Base-by-base conservation (phyloP, 2,797 vertebrate genomes). In the Ceyx erithaca region DNA sequence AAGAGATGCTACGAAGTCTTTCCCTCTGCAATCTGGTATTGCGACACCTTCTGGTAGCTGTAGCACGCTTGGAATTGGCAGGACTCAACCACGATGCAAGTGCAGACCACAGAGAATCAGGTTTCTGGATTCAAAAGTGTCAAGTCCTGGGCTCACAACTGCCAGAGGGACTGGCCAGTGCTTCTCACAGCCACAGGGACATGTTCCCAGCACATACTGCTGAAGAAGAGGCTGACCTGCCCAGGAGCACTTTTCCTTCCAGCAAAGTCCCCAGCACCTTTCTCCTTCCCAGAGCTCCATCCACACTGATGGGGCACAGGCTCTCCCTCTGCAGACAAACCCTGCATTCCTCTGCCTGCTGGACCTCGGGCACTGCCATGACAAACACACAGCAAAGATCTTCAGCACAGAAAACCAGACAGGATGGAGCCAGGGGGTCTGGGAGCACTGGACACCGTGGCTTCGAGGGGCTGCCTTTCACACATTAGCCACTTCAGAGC, bases 281-380 rank as follows among this genome's bases (percentile, higher is more conserved):
- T 40, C 30, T 73, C 14, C 33, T 9, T 8, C 6, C 14, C 41
- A 70, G 14, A 31, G 14, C 55, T 45, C 43, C 63, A 69, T 35
- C 23, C 26, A 16, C 1, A 0, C 7, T 1, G 7, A 25, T 12
- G 13, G 71, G 48, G 18, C 17, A 46, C 0, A 0, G 26, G 22
- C 62, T 78, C 51, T 49, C 22, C 35, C 35, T 19, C 10, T 2
- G 0, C 35, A 16, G 21, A 33, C 14, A n/a, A 41, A 19, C 6
- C 4, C 21, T 28, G 23, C 1, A 1, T 17, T 62, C 45, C 43
- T 26, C 12, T 2, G 3, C 17, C 62, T 6, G 22, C 12, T 0
- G 1, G 25, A 14, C 37, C 12, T 37, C 0, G 0, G 33, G 23
- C 54, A 12, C 58, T 67, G 73, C 59, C 25, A 1, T 15, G 41